Conservation (phyloP, 2,888 invertebrate species). For the Heliconius cydno region DNA sequence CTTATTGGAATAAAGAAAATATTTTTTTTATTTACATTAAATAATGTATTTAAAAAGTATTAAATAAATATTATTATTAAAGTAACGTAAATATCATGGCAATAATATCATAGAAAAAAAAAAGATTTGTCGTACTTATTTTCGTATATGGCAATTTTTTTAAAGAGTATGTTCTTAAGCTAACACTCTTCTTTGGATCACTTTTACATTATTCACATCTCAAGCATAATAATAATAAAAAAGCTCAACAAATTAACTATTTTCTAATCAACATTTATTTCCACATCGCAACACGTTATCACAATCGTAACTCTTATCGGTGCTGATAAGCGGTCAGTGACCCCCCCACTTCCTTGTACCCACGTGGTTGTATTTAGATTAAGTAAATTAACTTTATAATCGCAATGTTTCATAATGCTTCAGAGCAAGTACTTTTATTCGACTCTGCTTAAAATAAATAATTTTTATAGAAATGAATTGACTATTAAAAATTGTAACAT, state of each 20-base stretch:
- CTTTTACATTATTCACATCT: not conserved
- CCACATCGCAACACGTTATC: constrained; percentile 45
- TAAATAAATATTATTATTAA: too few species aligned
- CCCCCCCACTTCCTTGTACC: constrained; percentile 59
- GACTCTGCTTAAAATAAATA: not conserved
- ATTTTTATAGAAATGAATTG: too few species aligned
- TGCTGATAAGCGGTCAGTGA: constrained; percentile 66
- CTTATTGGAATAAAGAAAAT: not conserved
- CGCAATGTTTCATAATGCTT: constrained; percentile 18
- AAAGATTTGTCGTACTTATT: too few species aligned
- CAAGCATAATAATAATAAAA: not conserved
- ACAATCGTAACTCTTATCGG: constrained; percentile 61
- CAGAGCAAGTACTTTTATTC: not conserved
- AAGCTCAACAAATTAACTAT: constrained; percentile 10
- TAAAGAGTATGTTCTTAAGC: too few species aligned
- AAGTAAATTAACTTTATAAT: constrained; percentile 17
- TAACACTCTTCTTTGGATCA: too few species aligned
- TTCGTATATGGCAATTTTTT: not conserved
- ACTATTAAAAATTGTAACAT: too few species aligned
- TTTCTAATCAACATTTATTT: constrained; percentile 28
- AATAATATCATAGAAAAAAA: too few species aligned
- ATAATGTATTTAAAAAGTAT: too few species aligned
- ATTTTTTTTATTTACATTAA: not conserved
- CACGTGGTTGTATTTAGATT: constrained; percentile 41
- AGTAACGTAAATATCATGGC: too few species aligned